A percentile compares a stretch with the other conserved stretches of the same genome.
These are phyloP conservation scores for Drosophila anomelani DNA, from an alignment of 2,888 invertebrate species.

Conservation along the genomic window DNA sequence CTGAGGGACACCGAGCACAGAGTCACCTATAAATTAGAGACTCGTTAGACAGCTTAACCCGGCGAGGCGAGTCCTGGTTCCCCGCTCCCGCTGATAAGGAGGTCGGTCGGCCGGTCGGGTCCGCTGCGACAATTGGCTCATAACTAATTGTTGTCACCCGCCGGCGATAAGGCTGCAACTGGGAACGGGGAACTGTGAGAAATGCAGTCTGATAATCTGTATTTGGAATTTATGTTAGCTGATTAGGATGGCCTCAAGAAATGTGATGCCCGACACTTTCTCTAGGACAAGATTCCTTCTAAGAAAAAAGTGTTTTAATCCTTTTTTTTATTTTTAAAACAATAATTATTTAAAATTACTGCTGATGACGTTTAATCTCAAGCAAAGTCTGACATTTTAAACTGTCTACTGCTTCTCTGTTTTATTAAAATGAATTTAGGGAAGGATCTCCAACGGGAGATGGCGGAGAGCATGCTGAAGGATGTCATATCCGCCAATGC, in stretches of 20 bases:
- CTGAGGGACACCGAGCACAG: conserved; percentile 34
- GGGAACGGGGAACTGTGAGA: conserved; percentile 24
- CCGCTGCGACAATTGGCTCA: conserved; percentile 51
- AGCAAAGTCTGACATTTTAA: conserved; percentile 2
- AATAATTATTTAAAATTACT: neutral
- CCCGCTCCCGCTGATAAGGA: conserved; percentile 54
- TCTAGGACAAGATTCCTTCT: too few species aligned
- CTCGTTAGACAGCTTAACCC: conserved; percentile 66
- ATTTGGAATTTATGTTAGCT: conserved; percentile 16
- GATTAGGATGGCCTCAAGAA: neutral
- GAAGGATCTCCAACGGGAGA: conserved; percentile 21
- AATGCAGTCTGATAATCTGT: conserved; percentile 23
- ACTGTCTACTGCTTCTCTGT: neutral
- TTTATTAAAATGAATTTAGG: conserved; percentile 12
- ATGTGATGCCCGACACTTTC: neutral
- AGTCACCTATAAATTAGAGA: conserved; percentile 73
- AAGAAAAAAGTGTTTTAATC: too few species aligned
- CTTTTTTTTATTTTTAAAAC: neutral
- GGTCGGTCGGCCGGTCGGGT: conserved; percentile 7
- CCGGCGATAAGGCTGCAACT: conserved; percentile 34
- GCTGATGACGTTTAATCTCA: too few species aligned
- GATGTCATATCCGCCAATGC: conserved; percentile 49
- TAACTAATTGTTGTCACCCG: conserved; percentile 72
- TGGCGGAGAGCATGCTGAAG: conserved; percentile 46
- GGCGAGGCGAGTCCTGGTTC: conserved; percentile 29